These are phyloP conservation scores for Brienomyrus brachyistius DNA, from an alignment of 2,113 vertebrate genomes.

Conservation along the genomic window DNA sequence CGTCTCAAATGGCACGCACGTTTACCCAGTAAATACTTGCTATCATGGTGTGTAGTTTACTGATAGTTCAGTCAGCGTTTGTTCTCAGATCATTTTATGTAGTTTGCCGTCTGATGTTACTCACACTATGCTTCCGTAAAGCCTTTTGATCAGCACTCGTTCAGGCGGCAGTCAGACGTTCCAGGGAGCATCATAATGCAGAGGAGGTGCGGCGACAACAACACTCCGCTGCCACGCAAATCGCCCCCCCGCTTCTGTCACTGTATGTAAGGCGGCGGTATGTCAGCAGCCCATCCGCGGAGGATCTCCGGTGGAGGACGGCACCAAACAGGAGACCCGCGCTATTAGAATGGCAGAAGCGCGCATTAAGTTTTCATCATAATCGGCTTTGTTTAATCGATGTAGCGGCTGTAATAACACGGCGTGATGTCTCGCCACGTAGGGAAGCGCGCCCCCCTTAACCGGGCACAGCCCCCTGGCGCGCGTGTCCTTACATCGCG, in stretches of 20 bases:
- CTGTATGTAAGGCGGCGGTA: constrained; percentile 38
- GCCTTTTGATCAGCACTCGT: constrained; percentile 45
- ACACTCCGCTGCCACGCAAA: constrained; percentile 69
- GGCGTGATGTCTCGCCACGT: constrained; percentile 41
- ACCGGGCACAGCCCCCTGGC: constrained; percentile 42
- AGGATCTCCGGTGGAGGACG: constrained; percentile 43
- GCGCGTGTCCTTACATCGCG: not conserved
- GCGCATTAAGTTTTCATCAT: constrained; percentile 85
- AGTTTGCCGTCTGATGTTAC: not conserved
- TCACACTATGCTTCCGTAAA: not conserved
- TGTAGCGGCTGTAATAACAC: constrained; percentile 78
- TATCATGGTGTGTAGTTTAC: not conserved
- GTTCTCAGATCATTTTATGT: not conserved
- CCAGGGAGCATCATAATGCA: constrained; percentile 58
- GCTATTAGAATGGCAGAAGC: constrained; percentile 73
- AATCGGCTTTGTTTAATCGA: constrained; percentile 86
- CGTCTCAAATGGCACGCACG: not conserved
- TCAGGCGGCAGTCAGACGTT: constrained; percentile 60
- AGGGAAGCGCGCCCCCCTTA: constrained; percentile 33
- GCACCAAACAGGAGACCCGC: constrained; percentile 75
- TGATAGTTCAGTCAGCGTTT: not conserved
- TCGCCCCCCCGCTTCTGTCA: constrained; percentile 58
- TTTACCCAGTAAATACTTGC: constrained; percentile 5
- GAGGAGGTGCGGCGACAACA: constrained; percentile 56
- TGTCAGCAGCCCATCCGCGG: not conserved